Evolutionary conservation across 2,113 vertebrate species (phyloP), one percentile per base, ranked within the genome.

Genomic region (Columbina picui): DNA sequence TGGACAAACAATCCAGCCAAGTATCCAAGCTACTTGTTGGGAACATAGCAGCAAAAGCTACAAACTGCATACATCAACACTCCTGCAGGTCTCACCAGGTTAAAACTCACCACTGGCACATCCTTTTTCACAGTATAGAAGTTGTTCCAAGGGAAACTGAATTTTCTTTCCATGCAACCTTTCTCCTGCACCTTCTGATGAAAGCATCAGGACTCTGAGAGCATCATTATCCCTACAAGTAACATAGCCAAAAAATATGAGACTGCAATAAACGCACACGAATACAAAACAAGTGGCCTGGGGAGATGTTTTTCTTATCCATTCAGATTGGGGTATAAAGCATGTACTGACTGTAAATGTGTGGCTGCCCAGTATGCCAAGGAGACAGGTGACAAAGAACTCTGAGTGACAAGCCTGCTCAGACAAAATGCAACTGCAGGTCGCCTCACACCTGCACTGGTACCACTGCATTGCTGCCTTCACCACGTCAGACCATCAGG

Each of bases 31-130:
- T 70, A 22, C 67, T 50, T 21, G 8, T 11, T 53, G 19, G 45
- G 21, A 87, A 14, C 6, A 12, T 5, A 38, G 34, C 55, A 92
- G 22, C 45, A 61, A 26, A 90, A 90, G 41, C 41, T 69, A 70
- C 38, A 55, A 16, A 25, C 32, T 55, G 39, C 45, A 65, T 2
- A 19, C 6, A 38, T 14, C 25, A 47, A 49, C 9, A 22, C 22
- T 61, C 26, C 75, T 68, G 34, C 27, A 67, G 71, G 52, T 63
- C 83, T 69, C 68, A 57, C 55, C 50, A 80, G 45, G 25, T 57
- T 77, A 77, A 64, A 79, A 93, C 84, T 94, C 89, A 96, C 93
- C 93, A 92, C 80, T 6, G 6, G 32, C 26, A 61, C 13, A 77
- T 69, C 34, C 38, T 55, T 87, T 68, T 43, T 61, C 41, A 80